These are phyloP conservation scores for Myiothlypis chrysogaster DNA, from an alignment of 2,797 vertebrate species.

Conservation along the genomic window DNA sequence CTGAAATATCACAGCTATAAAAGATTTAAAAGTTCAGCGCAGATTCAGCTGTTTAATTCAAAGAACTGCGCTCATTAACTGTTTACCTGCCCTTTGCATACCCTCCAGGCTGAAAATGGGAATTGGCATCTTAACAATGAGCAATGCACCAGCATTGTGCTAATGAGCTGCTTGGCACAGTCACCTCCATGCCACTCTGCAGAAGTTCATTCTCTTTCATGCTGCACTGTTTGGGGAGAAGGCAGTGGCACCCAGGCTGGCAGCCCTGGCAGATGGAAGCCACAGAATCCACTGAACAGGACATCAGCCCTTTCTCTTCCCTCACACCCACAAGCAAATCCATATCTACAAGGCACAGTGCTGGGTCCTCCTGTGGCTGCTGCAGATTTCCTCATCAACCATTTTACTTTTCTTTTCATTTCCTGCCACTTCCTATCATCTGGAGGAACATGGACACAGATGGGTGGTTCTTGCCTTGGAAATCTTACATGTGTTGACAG, in stretches of 20 bases:
- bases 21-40: constrained; percentile 24
- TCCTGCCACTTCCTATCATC: accelerated
- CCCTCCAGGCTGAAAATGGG: neutral
- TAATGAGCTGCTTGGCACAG: neutral
- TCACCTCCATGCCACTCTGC: neutral
- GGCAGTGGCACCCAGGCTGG: neutral
- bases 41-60: neutral
- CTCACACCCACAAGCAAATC: neutral
- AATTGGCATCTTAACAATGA: neutral
- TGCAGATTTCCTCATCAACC: neutral
- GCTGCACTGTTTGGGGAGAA: neutral
- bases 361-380: neutral
- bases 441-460: neutral
- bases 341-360: neutral
- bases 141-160: neutral
- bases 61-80: constrained; percentile 1
- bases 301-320: neutral
- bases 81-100: constrained; percentile 49
- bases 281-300: neutral
- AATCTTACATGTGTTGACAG: neutral
- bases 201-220: neutral
- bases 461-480: neutral
- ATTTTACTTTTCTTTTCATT: neutral
- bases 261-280: neutral
- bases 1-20: constrained; percentile 56